phyloP scores from a whole-genome alignment of 2,888 invertebrate species.

The Ptychoptera albimana region DNA sequence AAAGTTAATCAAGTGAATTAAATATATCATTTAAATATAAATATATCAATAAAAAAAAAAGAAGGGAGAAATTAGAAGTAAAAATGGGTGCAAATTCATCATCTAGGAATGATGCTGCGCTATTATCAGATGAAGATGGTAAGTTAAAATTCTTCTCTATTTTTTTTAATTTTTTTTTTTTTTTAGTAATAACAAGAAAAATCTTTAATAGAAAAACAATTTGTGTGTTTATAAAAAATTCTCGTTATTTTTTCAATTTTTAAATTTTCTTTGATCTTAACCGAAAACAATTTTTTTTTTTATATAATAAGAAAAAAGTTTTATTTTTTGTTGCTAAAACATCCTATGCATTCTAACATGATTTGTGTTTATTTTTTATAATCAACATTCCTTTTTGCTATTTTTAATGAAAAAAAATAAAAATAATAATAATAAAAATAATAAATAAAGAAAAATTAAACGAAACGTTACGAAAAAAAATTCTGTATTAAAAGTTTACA shows the following conservation, averaged over 20 bases:
- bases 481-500: no score
- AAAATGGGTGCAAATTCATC: constrained; percentile 29
- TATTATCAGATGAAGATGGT: constrained; percentile 29
- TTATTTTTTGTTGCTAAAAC: not conserved
- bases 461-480: no score
- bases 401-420: no score
- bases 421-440: no score
- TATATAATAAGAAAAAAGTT: not conserved
- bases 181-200: not conserved
- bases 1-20: not conserved
- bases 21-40: not conserved
- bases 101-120: constrained; percentile 25
- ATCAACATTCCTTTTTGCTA: no score
- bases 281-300: not conserved
- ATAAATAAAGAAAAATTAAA: no score
- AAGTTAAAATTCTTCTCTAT: constrained; percentile 12
- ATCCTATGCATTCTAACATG: not conserved
- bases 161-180: not conserved
- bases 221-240: no score
- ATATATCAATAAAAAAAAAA: not conserved
- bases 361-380: not conserved
- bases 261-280: not conserved
- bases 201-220: not conserved
- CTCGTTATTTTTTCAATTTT: no score
- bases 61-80: not conserved